Evolutionary conservation across 2,797 vertebrate genomes (phyloP), one percentile per base, ranked within the genome.

Genomic region (Enteromius paludinosus): DNA sequence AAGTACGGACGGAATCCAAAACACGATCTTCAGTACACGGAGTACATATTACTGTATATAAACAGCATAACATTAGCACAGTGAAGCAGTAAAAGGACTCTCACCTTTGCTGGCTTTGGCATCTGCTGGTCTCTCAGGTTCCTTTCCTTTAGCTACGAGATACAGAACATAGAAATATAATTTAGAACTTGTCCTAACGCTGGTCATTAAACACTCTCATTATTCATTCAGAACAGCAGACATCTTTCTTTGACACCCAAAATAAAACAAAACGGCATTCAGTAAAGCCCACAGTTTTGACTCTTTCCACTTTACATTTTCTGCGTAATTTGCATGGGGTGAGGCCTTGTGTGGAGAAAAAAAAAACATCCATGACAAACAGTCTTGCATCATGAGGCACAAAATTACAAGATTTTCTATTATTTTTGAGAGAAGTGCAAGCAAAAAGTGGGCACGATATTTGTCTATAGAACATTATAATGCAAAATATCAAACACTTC

Each of bases 61-160:
- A 3, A 62, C 6, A 30, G 25, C 5, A 6, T 28, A 28, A 28
- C 25, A 61, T 30, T 28, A 62, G 59, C 59, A 28, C 56, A 15
- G 4, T 61, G 17, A 7, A 17, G 59, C 25, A 28, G 12, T 25
- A 17, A 5, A 38, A 30, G 56, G 0, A 25, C 84, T 89, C 95
- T 96, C 93, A 99, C 98, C 96, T 96, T 94, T 96, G 89, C 91
- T 90, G 89, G 93, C 89, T 94, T 95, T 97, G 87, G 91, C 90
- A 91, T 99, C 97, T 33, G 93, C 88, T 83, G 90, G 92, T 93
- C 93, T 97, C 89, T 98, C 97, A 30, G 95, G 94, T 92, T 98
- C 98, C 96, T 96, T 99, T 94, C 95, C 94, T 97, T 97, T 99
- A 90, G 94, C 98, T 99, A 92, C n/a, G 87, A 94, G 87, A n/a